Evolutionary conservation across 1,140 invertebrate genomes (phyloP).

Genomic region (Nixonia krombeini): DNA sequence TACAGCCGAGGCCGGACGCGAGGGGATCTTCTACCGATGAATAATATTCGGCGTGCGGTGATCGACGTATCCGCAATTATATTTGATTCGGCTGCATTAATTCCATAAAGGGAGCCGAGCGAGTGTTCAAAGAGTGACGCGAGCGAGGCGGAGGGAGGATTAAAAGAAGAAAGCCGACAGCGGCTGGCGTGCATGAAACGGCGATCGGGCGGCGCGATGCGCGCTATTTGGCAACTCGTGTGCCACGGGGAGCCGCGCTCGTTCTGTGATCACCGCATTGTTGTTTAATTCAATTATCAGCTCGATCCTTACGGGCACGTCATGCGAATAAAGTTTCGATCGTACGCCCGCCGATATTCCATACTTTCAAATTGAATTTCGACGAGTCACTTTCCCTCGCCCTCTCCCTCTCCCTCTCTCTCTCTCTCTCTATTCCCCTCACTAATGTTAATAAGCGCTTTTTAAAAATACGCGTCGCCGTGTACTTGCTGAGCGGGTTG

Average conservation of each 20-base stretch:
- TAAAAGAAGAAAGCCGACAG: slow-evolving; percentile 33
- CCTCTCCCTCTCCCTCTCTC: too few species aligned
- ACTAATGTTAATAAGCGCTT: too few species aligned
- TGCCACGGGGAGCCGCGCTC: slow-evolving; percentile 13
- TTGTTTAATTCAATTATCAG: slow-evolving; percentile 30
- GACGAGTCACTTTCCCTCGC: too few species aligned
- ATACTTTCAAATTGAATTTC: too few species aligned
- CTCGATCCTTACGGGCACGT: too few species aligned
- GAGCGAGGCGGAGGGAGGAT: slow-evolving; percentile 14
- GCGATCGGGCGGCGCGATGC: slow-evolving; percentile 35
- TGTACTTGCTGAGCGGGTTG: too few species aligned
- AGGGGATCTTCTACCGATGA: slow-evolving; percentile 4
- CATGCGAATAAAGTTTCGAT: too few species aligned
- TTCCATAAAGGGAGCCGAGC: slow-evolving; percentile 19
- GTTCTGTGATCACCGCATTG: slow-evolving; percentile 29
- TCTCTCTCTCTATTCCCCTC: too few species aligned
- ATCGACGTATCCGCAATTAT: slow-evolving; percentile 34
- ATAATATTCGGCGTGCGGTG: slow-evolving; percentile 19
- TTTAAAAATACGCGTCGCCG: too few species aligned
- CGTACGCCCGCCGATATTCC: too few species aligned
- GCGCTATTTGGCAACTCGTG: slow-evolving; percentile 32
- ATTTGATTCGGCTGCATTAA: slow-evolving; percentile 42
- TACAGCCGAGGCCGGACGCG: too few species aligned
- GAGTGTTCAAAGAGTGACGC: slow-evolving; percentile 24
- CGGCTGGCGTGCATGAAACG: slow-evolving; percentile 15